Base-by-base conservation (phyloP, 2,113 vertebrate species). In the Sylvietta virens region DNA sequence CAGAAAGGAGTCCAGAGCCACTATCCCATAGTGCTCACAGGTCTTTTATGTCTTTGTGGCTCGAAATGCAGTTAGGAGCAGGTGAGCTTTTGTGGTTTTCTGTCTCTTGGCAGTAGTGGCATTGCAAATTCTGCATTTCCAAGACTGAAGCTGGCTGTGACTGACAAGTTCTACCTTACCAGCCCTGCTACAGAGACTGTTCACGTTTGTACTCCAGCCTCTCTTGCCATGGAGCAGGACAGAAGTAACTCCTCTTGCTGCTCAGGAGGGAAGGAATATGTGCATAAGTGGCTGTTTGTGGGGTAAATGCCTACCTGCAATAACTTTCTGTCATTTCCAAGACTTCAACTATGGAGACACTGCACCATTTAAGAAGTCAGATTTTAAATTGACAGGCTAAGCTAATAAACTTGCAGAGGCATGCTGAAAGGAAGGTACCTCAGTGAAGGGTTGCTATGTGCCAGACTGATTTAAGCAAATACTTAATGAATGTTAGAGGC, bases 401-500 rank as follows among this genome's bases (percentile, higher is more conserved):
- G 33, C n/a, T 87, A 54, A 50, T 58, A 35, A 87, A 91, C 70
- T 61, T 89, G 62, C 45, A 50, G 73, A 66, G 81, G 37, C 81
- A 45, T 80, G 84, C 42, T 65, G 17, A 31, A 57, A 65, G 53
- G 61, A 79, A 57, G 53, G 15, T 47, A 39, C 42, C n/a, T 92
- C 69, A 58, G 84, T 85, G 82, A 91, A 76, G 80, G 51, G 54
- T 61, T 82, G 70, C 27, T 73, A 1, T 58, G 33, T 91, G 79
- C 67, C 85, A 82, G 42, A 23, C 45, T 91, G 73, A 72, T 69
- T 79, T 76, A 88, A 77, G 58, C 27, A 83, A 81, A 35, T 74
- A 42, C 22, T 71, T 88, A 24, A 51, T 74, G 53, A 76, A 58
- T 71, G 45, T 57, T 73, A 56, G 56, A 58, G 81, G 33, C 20